phyloP scores from a whole-genome alignment of 2,888 invertebrate genomes.

The Erebia aethiops region DNA sequence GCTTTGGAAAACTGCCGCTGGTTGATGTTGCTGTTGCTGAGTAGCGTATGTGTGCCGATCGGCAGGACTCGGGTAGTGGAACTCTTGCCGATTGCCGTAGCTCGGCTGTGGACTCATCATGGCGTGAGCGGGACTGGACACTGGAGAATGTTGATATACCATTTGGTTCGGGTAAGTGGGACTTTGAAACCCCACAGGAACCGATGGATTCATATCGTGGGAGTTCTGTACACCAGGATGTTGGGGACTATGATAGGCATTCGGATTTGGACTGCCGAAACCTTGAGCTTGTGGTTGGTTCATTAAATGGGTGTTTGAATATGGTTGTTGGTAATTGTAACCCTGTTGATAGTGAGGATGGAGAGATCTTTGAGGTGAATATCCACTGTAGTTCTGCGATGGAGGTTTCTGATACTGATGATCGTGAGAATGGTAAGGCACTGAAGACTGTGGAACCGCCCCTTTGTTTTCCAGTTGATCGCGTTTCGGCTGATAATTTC shows the following conservation, averaged over 20 bases:
- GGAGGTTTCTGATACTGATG: constrained; percentile 76
- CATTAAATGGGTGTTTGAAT: constrained; percentile 65
- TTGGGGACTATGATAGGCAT: constrained; percentile 71
- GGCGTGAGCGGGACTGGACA: constrained; percentile 63
- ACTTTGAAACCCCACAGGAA: constrained; percentile 72
- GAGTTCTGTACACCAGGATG: constrained; percentile 72
- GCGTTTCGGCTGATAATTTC: constrained; percentile 60
- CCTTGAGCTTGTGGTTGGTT: constrained; percentile 64
- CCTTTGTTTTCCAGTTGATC: constrained; percentile 60
- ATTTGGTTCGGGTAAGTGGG: constrained; percentile 72
- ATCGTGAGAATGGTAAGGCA: constrained; percentile 72
- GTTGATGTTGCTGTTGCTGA: constrained; percentile 57
- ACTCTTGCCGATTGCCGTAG: constrained; percentile 66
- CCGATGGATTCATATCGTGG: constrained; percentile 64
- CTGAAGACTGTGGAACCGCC: constrained; percentile 49
- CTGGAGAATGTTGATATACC: constrained; percentile 55
- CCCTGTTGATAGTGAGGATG: constrained; percentile 70
- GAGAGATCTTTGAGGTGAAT: constrained; percentile 68
- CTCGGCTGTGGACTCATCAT: constrained; percentile 74
- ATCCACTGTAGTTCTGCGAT: constrained; percentile 64
- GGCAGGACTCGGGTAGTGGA: constrained; percentile 64
- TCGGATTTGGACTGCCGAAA: constrained; percentile 67
- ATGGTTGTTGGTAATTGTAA: constrained; percentile 70
- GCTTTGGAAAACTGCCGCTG: constrained; percentile 61
- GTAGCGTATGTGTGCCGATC: constrained; percentile 70